Base-by-base conservation (phyloP, 2,888 invertebrate species). In the Prostheceraeus crozeri region DNA sequence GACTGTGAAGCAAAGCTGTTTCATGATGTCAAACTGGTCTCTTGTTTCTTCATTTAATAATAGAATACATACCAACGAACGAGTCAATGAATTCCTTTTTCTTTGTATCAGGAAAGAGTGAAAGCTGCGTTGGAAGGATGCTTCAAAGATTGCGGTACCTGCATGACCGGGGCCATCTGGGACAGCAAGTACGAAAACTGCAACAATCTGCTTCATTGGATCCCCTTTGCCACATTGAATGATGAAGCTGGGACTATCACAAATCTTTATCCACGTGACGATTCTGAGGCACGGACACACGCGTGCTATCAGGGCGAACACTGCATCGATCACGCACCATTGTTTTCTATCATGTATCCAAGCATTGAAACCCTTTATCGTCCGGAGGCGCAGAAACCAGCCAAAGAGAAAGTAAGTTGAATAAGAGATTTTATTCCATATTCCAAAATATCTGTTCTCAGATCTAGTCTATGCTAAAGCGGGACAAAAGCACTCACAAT, bases 171-270 rank as follows among this genome's bases (percentile, higher is more conserved):
- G 3, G 48, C 48, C 16, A 63, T 67, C 3, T 69, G 61, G 30
- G 66, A 67, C 23, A 60, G 60, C 21, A 70, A 70, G 59, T 46
- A 61, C 2, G 63, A 66, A 16, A 64, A 68, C 62, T 70, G 70
- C 59, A 67, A 65, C 55, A 69, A 69, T 57, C 64, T 68, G 51
- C 46, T 70, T 1, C 70, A 70, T 61, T 69, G 69, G 68, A 64
- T 67, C 28, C 65, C 68, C 25, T 70, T 66, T 55, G 63, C 60
- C 1, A 36, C 68, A 23, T 60, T 66, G 48, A 68, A 69, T 40
- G 60, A 64, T 11, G 57, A 61, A 4, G 60, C 60, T 3, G 40
- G 40, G n/a, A 64, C 66, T 19, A 56, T 63, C n/a, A 64, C 66
- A 30, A 69, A 69, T 57, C 62, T 69, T 52, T 70, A 65, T 51